Conservation (phyloP, 2,888 invertebrate species). For the Poecilobothrus nobilitatus region DNA sequence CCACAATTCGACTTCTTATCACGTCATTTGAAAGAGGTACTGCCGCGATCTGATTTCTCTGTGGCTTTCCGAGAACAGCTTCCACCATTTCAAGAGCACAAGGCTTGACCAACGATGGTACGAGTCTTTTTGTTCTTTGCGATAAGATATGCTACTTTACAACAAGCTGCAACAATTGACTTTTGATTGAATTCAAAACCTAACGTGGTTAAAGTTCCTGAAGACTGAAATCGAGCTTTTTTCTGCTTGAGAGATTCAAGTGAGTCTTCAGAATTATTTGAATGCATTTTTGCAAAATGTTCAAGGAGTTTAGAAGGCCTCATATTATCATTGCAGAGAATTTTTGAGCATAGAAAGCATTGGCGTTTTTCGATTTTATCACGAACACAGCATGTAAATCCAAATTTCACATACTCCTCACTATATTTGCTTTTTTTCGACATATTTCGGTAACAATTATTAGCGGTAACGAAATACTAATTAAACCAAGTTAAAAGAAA, state of each 20-base stretch:
- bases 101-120: too few species aligned
- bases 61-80: too few species aligned
- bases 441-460: slow-evolving; percentile 7
- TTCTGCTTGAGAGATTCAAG: slow-evolving; percentile 8
- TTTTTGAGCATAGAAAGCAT: slow-evolving; percentile 7
- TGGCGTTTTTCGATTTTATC: slow-evolving; percentile 9
- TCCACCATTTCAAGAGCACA: too few species aligned
- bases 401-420: slow-evolving; percentile 8
- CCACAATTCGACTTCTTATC: too few species aligned
- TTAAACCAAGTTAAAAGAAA: slow-evolving; percentile 8
- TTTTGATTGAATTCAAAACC: slow-evolving; percentile 2
- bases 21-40: too few species aligned
- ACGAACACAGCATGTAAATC: slow-evolving; percentile 8
- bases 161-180: slow-evolving; percentile 4
- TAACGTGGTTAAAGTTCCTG: too few species aligned
- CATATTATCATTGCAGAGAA: slow-evolving; percentile 8
- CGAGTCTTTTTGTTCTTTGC: too few species aligned
- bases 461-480: slow-evolving; percentile 8
- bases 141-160: too few species aligned
- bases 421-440: slow-evolving; percentile 8
- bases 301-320: too few species aligned
- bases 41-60: too few species aligned
- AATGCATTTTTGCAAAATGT: too few species aligned
- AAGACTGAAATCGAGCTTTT: neutral
- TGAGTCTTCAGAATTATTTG: slow-evolving; percentile 7